Evolutionary conservation across 2,797 vertebrate species (phyloP), one percentile per base, ranked within the genome.

Genomic region (Falco biarmicus): DNA sequence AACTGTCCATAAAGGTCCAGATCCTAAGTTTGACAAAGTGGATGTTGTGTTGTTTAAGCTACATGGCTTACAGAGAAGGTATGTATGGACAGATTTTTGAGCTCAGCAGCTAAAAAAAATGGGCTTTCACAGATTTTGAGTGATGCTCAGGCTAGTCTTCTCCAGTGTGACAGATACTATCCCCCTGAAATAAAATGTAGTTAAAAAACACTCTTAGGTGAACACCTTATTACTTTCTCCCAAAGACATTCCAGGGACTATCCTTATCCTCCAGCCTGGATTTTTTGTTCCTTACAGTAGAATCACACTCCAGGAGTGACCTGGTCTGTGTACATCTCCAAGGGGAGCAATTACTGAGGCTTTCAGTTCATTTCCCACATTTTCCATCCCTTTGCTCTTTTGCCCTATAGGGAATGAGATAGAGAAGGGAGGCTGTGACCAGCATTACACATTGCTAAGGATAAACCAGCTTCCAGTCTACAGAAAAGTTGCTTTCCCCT

Each of bases 71-170:
- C 8, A 77, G 9, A 41, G 15, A 41, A 78, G 22, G 15, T 65
- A 32, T 0, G 0, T 39, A 45, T 0, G 0, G 28, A 61, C 3
- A 6, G 13, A 66, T 43, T 79, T 83, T 65, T 51, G 21, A 77
- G 41, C 20, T 79, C 53, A 71, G 32, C 5, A 54, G 32, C 14
- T 54, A 11, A 57, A 79, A 68, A 68, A 84, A 80, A 28, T 6
- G 5, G 41, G 4, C 9, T 69, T 64, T 19, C 15, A 54, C 18
- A 61, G 31, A 61, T 56, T 84, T 26, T 57, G 12, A 28, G 13
- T 26, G 28, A 56, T n/a, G 2, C 13, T 39, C 3, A 32, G 45
- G 2, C 5, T 29, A 26, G 11, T 68, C 22, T 70, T 71, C 20
- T 64, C 45, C 41, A 48, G 5, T 13, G 16, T 64, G n/a, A 77